A percentile compares a stretch with the other conserved stretches of the same genome.
Evolutionary conservation across 64 coral and sea anemone genomes (phyloP).

Genomic region (Exaiptasia diaphana): DNA sequence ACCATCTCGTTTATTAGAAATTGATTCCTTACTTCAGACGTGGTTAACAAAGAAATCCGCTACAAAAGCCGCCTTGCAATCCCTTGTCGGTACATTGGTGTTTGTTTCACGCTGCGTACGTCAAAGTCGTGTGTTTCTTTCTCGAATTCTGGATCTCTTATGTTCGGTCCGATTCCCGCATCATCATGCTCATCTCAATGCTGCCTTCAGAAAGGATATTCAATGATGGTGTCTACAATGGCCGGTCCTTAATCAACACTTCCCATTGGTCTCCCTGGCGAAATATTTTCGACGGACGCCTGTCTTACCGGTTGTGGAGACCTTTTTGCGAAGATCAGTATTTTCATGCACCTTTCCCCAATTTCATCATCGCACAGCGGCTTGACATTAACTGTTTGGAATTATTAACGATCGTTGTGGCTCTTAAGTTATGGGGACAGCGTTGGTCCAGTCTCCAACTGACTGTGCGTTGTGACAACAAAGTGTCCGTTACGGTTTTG

Average conservation of each 20-base stretch:
- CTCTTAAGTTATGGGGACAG: slow-evolving; percentile 21
- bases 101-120: slow-evolving; percentile 38
- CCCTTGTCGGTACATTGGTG: slow-evolving; percentile 11
- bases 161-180: background rate
- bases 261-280: background rate
- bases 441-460: slow-evolving; percentile 12
- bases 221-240: slow-evolving; percentile 31
- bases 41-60: slow-evolving; percentile 19
- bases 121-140: slow-evolving; percentile 43
- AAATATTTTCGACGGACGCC: slow-evolving; percentile 6
- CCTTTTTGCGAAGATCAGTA: background rate
- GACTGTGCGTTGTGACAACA: slow-evolving; percentile 25
- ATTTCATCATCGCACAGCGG: background rate
- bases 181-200: slow-evolving; percentile 31
- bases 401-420: slow-evolving; percentile 23
- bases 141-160: background rate
- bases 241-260: background rate
- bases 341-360: slow-evolving; percentile 16
- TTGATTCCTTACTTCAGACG: background rate
- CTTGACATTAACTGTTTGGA: slow-evolving; percentile 24
- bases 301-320: slow-evolving; percentile 17
- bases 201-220: slow-evolving; percentile 26
- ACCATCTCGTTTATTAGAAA: background rate
- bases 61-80: slow-evolving; percentile 13
- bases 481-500: slow-evolving; percentile 38